Evolutionary conservation across 2,797 vertebrate genomes (phyloP).

Genomic region (Crypturellus tataupa): DNA sequence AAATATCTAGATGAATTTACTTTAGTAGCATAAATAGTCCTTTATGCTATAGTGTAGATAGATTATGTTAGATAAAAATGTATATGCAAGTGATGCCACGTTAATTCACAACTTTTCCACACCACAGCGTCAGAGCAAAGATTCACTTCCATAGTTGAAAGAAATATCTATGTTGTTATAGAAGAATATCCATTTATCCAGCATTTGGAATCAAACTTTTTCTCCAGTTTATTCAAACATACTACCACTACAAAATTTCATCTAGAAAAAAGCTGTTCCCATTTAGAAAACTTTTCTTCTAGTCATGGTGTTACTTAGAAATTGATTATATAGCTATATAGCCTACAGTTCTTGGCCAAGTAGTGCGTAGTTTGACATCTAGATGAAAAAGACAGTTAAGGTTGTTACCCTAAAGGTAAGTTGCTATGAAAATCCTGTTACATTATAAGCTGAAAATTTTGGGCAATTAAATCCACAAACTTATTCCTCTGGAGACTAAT

Average conservation of each 20-base stretch:
- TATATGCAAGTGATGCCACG: background rate
- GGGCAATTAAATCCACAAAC: background rate
- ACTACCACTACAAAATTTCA: background rate
- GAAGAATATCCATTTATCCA: background rate
- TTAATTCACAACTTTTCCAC: background rate
- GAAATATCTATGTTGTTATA: background rate
- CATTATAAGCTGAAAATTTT: background rate
- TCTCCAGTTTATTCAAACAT: background rate
- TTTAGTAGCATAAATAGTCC: background rate
- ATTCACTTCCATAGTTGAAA: background rate
- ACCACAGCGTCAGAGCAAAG: background rate
- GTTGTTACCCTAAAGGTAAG: background rate
- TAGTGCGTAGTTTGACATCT: background rate
- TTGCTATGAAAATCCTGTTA: background rate
- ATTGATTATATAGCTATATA: background rate
- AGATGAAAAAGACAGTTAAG: background rate
- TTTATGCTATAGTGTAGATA: background rate
- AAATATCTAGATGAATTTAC: background rate
- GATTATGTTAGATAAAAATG: background rate
- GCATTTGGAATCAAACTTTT: background rate
- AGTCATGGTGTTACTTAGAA: background rate
- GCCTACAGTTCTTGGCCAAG: background rate
- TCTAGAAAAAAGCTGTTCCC: background rate
- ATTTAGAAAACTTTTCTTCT: background rate
- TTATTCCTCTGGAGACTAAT: background rate